Conservation (phyloP, 1,140 invertebrate species). For the Sarcophaga bullata region DNA sequence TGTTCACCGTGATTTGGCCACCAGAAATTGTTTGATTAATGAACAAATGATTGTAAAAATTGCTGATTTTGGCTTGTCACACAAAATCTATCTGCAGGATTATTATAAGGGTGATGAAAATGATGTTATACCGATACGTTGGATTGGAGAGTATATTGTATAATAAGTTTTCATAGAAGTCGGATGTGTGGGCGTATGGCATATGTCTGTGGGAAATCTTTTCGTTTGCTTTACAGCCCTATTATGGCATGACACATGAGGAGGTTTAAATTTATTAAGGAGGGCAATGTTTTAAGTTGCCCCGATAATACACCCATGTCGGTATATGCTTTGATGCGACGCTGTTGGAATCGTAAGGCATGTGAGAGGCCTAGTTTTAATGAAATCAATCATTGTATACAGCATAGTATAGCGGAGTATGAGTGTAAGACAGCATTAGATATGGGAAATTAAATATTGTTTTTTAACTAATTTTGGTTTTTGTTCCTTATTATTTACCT, state of each 20-base stretch:
- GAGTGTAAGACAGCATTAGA: conserved; percentile 57
- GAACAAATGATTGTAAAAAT: conserved; percentile 96
- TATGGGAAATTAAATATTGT: conserved; percentile 28
- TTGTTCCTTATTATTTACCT: neutral
- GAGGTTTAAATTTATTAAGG: conserved; percentile 92
- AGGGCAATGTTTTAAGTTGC: conserved; percentile 85
- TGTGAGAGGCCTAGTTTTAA: conserved; percentile 83
- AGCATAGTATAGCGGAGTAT: conserved; percentile 61
- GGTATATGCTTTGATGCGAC: conserved; percentile 92
- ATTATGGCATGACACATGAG: conserved; percentile 94
- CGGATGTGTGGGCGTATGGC: conserved; percentile 94
- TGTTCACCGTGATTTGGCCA: conserved; percentile 95
- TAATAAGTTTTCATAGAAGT: conserved; percentile 93
- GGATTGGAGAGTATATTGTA: conserved; percentile 94
- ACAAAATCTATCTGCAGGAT: conserved; percentile 91
- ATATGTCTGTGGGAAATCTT: conserved; percentile 96
- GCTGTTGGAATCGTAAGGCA: conserved; percentile 91
- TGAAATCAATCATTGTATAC: conserved; percentile 64
- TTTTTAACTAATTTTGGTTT: neutral
- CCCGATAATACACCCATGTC: conserved; percentile 91
- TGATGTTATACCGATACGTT: conserved; percentile 92
- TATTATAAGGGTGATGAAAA: conserved; percentile 94
- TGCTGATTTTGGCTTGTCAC: conserved; percentile 93
- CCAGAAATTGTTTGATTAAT: conserved; percentile 94
- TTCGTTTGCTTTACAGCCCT: conserved; percentile 91